Conservation (phyloP, 2,888 invertebrate species). For the Chrysina gloriosa region DNA sequence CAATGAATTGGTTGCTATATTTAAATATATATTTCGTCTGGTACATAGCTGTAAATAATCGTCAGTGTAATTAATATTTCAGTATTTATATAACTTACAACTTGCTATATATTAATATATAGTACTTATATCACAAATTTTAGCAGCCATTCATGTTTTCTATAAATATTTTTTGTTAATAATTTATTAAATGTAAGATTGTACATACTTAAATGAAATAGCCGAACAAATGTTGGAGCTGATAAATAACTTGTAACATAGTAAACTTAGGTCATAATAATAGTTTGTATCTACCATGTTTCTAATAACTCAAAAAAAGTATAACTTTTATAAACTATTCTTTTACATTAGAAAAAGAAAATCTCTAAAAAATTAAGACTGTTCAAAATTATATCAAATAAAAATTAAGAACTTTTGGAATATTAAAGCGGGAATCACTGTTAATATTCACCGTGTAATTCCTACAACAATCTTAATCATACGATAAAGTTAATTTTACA, state of each 20-base stretch:
- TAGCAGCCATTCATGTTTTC: conserved; percentile 49
- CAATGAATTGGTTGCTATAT: conserved; percentile 38
- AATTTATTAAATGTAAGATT: conserved; percentile 44
- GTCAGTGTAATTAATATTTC: conserved; percentile 40
- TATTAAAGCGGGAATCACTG: background rate
- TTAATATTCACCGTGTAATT: background rate
- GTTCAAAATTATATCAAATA: conserved; percentile 57
- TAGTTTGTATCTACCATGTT: conserved; percentile 59
- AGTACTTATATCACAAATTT: conserved; percentile 42
- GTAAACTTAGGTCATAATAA: conserved; percentile 54
- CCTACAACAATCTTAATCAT: conserved; percentile 38
- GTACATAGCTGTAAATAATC: conserved; percentile 34
- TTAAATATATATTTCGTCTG: conserved; percentile 18
- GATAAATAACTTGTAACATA: conserved; percentile 46
- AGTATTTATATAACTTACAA: conserved; percentile 39
- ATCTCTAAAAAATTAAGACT: conserved; percentile 60
- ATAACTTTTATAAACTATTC: conserved; percentile 60
- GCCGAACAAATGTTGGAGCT: conserved; percentile 42
- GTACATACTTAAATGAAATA: conserved; percentile 43
- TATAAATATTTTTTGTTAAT: conserved; percentile 40
- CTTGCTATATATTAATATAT: conserved; percentile 45
- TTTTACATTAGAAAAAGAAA: conserved; percentile 57
- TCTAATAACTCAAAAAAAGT: conserved; percentile 55
- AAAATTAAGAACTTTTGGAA: conserved; percentile 34
- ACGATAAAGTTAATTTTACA: conserved; percentile 27